A percentile compares a stretch with the other conserved stretches of the same genome.
These are phyloP conservation scores for Solenopsis invicta DNA, from an alignment of 1,140 invertebrate genomes.

Conservation along the genomic window DNA sequence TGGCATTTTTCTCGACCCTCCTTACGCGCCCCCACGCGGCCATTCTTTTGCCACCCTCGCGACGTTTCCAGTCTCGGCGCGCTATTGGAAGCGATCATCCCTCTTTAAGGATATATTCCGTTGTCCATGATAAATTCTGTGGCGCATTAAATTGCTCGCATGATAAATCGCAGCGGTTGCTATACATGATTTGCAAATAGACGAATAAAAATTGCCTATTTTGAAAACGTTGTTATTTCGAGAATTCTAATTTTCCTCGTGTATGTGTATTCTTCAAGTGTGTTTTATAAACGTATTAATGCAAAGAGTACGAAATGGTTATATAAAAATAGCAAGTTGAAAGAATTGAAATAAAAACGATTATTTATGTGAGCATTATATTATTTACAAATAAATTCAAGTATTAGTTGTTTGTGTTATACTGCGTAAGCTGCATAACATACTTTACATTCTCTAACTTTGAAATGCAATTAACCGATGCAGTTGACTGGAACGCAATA, in stretches of 20 bases:
- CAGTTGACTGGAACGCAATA: constrained; percentile 46
- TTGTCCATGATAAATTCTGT: constrained; percentile 35
- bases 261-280: not conserved
- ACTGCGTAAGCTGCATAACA: not conserved
- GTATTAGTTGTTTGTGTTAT: constrained; percentile 6
- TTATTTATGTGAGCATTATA: not conserved
- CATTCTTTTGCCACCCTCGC: constrained; percentile 24
- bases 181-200: not conserved
- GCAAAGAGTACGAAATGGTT: not conserved
- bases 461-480: constrained; percentile 46
- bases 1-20: constrained; percentile 67
- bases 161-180: not conserved
- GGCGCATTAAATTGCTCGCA: constrained; percentile 14
- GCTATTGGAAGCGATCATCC: constrained; percentile 47
- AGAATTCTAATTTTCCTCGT: not conserved
- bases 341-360: not conserved
- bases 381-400: not conserved
- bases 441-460: constrained; percentile 8
- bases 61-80: not conserved
- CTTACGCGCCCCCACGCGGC: constrained; percentile 34
- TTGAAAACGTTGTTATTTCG: not conserved
- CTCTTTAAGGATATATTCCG: constrained; percentile 49
- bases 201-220: not conserved
- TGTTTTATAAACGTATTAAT: not conserved
- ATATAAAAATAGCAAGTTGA: not conserved